phyloP scores from a whole-genome alignment of 1,140 invertebrate genomes.

The Procambarus clarkii region DNA sequence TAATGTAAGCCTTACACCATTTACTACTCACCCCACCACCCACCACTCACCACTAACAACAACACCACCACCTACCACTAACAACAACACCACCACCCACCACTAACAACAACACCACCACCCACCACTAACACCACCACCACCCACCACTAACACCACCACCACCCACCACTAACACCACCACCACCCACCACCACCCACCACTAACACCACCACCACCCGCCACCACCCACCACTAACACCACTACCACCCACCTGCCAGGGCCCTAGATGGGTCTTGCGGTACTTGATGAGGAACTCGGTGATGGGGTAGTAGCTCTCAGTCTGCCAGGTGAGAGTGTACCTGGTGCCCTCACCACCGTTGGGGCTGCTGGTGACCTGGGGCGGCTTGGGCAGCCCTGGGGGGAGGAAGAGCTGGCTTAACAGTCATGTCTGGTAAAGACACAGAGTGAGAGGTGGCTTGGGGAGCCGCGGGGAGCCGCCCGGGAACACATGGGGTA shows the following conservation, averaged over 20 bases:
- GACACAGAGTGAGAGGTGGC: neutral
- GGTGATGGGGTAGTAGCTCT: constrained; percentile 65
- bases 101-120: neutral
- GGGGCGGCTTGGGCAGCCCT: constrained; percentile 38
- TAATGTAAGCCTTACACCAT: too few species aligned
- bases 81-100: too few species aligned
- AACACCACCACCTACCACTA: too few species aligned
- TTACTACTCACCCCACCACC: too few species aligned
- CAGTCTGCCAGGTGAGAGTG: constrained; percentile 51
- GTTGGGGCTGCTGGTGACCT: constrained; percentile 40
- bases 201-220: neutral
- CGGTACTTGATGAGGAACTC: constrained; percentile 55
- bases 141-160: too few species aligned
- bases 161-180: too few species aligned
- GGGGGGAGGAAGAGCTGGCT: neutral
- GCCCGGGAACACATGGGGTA: too few species aligned
- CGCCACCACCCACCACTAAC: neutral
- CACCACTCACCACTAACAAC: too few species aligned
- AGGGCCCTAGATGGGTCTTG: constrained; percentile 37
- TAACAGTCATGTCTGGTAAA: too few species aligned
- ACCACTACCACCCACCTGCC: constrained; percentile 12
- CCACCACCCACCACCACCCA: neutral
- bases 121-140: too few species aligned
- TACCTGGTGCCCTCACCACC: constrained; percentile 35
- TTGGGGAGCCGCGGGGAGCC: neutral